Conservation (phyloP, 2,113 vertebrate species). For the Hippocampus abdominalis region DNA sequence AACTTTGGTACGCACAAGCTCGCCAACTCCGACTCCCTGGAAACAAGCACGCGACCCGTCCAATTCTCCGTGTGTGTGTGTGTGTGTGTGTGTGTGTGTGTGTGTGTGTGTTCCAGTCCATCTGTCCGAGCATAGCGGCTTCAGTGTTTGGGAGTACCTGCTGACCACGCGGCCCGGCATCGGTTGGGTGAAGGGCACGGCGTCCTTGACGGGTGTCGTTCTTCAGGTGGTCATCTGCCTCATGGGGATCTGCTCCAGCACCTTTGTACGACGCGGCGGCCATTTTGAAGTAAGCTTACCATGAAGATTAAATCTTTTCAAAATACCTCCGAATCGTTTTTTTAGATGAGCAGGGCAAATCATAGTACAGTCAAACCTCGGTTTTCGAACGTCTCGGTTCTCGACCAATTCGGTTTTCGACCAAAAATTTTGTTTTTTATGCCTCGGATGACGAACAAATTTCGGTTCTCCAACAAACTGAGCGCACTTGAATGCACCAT, state of each 20-base stretch:
- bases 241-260: constrained; percentile 80
- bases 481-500: no score
- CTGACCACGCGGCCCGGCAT: constrained; percentile 72
- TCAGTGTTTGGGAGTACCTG: constrained; percentile 76
- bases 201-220: constrained; percentile 73
- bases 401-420: no score
- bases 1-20: constrained; percentile 74
- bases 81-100: background rate
- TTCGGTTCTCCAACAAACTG: no score
- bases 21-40: background rate
- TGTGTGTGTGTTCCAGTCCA: constrained; percentile 53
- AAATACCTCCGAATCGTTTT: no score
- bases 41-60: background rate
- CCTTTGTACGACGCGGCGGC: constrained; percentile 79
- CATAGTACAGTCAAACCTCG: no score
- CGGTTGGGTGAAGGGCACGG: constrained; percentile 75
- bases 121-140: constrained; percentile 36
- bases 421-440: no score
- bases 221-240: constrained; percentile 75
- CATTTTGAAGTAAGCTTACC: constrained; percentile 78
- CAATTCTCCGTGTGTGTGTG: background rate
- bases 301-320: no score
- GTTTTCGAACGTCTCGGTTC: no score
- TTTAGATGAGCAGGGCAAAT: no score
- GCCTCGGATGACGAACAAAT: no score